Conservation (phyloP, 2,113 vertebrate species). For the Bothrops jararaca region DNA sequence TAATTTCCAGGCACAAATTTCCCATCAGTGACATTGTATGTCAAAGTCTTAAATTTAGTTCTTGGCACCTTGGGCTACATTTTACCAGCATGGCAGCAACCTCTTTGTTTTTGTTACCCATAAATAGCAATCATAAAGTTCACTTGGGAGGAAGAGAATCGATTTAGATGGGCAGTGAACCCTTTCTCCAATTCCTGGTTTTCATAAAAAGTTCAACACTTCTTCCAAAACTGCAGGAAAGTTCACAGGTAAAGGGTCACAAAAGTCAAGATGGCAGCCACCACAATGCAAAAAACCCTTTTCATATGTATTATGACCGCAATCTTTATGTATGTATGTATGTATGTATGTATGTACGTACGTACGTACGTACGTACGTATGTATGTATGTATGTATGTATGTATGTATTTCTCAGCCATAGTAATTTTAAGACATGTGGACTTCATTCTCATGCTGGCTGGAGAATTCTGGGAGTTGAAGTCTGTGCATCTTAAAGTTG, state of each 20-base stretch:
- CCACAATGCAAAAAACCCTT: not conserved
- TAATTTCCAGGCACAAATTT: not conserved
- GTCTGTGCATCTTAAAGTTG: not conserved
- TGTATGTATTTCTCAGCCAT: not conserved
- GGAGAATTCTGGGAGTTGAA: not conserved
- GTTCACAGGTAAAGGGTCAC: not conserved
- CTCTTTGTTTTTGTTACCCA: not conserved
- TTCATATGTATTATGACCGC: not conserved
- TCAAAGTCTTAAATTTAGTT: not conserved
- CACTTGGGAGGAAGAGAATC: not conserved
- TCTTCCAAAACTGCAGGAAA: not conserved
- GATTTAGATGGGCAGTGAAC: not conserved
- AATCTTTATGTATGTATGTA: no score
- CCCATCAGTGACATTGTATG: not conserved
- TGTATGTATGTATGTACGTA: no score
- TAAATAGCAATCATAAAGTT: not conserved
- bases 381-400: no score
- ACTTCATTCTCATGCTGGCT: not conserved
- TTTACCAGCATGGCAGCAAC: not conserved
- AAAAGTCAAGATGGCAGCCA: not conserved
- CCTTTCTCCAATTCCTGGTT: not conserved
- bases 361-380: no score
- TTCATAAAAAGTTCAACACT: not conserved
- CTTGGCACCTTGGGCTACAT: not conserved
- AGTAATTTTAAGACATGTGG: not conserved